Percentiles rank a stretch among this genome's conserved stretches.
Evolutionary conservation across 2,113 vertebrate species (phyloP).

Genomic region (Opisthocomus hoazin): DNA sequence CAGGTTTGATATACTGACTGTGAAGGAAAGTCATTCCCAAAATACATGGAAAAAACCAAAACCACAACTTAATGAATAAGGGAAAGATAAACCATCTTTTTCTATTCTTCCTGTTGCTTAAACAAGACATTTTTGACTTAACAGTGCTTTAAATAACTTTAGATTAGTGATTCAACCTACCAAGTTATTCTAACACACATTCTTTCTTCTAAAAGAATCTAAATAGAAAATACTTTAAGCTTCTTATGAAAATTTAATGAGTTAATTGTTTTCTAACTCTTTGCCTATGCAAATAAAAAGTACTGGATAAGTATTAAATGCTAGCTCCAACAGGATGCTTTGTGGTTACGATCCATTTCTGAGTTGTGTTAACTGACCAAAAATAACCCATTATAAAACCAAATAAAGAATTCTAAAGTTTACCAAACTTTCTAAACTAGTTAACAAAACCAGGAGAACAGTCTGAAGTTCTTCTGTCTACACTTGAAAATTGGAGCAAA

Average conservation of each 20-base stretch:
- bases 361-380: background rate
- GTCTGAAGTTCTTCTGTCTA: background rate
- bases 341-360: background rate
- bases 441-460: background rate
- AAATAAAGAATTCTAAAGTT: background rate
- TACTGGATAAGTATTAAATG: background rate
- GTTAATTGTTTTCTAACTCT: background rate
- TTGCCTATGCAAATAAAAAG: background rate
- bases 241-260: background rate
- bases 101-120: background rate
- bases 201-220: background rate
- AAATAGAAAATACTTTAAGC: background rate
- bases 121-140: background rate
- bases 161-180: background rate
- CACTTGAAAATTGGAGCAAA: background rate
- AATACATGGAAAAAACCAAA: background rate
- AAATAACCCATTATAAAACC: background rate
- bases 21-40: background rate
- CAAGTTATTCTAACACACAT: background rate
- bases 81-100: background rate
- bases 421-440: background rate
- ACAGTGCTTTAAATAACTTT: background rate
- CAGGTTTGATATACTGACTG: background rate
- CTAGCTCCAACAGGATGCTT: background rate
- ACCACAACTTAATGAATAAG: background rate